phyloP scores from a whole-genome alignment of 2,797 vertebrate genomes.

The Scolopax rusticola region DNA sequence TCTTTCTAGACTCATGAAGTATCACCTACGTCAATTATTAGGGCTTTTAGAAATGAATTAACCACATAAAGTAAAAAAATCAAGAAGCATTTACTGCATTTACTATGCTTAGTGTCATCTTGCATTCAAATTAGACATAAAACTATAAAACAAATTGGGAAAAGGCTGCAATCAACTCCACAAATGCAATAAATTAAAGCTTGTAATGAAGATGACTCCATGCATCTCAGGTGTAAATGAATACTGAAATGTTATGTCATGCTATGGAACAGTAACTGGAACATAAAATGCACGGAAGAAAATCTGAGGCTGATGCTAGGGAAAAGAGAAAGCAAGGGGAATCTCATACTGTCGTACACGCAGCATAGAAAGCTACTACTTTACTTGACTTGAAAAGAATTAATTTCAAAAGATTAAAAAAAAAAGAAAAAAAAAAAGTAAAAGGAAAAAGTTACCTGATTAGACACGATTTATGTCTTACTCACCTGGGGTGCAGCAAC shows the following conservation, averaged over 20 bases:
- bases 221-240: background rate
- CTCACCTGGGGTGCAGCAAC: rapidly evolving
- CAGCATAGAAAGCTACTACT: background rate
- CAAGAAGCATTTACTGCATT: rapidly evolving
- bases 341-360: background rate
- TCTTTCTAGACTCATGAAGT: background rate
- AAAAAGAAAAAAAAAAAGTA: background rate
- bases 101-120: background rate
- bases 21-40: background rate
- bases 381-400: background rate
- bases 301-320: background rate
- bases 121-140: background rate
- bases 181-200: background rate
- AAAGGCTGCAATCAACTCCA: background rate
- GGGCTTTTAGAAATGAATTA: background rate
- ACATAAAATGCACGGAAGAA: background rate
- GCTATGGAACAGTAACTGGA: background rate
- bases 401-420: background rate
- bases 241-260: background rate
- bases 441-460: background rate
- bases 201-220: background rate
- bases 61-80: background rate
- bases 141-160: background rate
- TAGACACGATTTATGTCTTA: background rate
- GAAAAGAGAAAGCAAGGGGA: background rate